Evolutionary conservation across 1,140 invertebrate genomes (phyloP), one percentile per base, ranked within the genome.

Genomic region (Drosophila rhopaloa): DNA sequence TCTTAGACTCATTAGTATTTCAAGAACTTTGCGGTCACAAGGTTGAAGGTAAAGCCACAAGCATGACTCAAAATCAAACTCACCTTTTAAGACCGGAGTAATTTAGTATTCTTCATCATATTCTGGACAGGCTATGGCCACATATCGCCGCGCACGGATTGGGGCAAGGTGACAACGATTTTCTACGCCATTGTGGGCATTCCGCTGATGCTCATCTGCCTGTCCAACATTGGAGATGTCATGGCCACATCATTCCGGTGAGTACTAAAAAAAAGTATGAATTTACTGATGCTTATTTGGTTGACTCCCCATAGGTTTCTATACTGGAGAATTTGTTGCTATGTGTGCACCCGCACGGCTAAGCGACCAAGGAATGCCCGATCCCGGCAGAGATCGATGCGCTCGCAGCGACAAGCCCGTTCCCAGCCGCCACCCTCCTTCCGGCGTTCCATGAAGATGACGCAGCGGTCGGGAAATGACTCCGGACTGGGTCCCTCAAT

Each of bases 111-210:
- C 40, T 53, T 67, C 48, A 32, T 60, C 38, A 46, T 43, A 19
- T 61, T 53, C 35, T 61, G 59, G 79, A 80, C 76, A 98, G 98
- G 98, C 41, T 99, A 99, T 93, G 98, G 98, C 13, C 97, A 99
- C 92, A 98, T 99, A 53, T 96, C 97, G 0, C 97, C 97, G 1
- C 98, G 98, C 94, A 99, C 98, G 0, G 94, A 95, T 73, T 96
- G 95, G 91, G 98, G 98, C 14, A 98, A 98, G 93, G 95, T 99
- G 60, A 96, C 97, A 35, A 99, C 98, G 13, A 98, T 99, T 81
- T 97, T 98, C 89, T 99, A 99, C 93, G 98, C 98, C 32, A 97
- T 99, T 83, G 93, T 99, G 73, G 98, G 98, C 16, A 99, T 99
- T 78, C 98, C 98, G 0, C 93, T 99, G 56, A 98, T 98, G 96